These are phyloP conservation scores for Scophthalmus maximus DNA, from an alignment of 2,113 vertebrate genomes.

Conservation along the genomic window DNA sequence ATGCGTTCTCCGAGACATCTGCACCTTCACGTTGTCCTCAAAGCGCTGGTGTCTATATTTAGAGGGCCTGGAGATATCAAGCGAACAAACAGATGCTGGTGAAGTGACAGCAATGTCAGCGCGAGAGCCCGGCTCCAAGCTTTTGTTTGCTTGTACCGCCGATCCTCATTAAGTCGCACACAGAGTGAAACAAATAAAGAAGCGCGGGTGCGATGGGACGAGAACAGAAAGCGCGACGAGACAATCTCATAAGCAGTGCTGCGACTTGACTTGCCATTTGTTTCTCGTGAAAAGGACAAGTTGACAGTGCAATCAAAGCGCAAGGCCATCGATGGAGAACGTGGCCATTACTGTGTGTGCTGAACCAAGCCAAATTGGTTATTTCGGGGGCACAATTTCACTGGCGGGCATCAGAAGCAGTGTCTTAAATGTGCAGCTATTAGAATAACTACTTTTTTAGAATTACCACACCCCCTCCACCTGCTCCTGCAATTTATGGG, in stretches of 20 bases:
- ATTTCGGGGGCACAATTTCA: slow-evolving; percentile 29
- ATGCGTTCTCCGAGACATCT: slow-evolving; percentile 9
- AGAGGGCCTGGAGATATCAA: slow-evolving; percentile 18
- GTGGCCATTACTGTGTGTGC: slow-evolving; percentile 28
- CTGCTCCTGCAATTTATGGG: background rate
- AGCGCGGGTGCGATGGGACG: background rate
- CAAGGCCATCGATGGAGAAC: slow-evolving; percentile 22
- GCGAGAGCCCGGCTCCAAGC: slow-evolving; percentile 1
- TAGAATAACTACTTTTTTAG: slow-evolving; percentile 11
- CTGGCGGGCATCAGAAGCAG: slow-evolving; percentile 10
- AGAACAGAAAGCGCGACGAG: background rate
- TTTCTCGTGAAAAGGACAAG: slow-evolving; percentile 29
- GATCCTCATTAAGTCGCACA: slow-evolving; percentile 28
- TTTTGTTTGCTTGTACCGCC: slow-evolving; percentile 35
- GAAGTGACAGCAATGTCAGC: slow-evolving; percentile 41
- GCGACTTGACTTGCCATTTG: slow-evolving; percentile 42
- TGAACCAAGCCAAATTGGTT: slow-evolving; percentile 48
- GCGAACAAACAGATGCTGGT: slow-evolving; percentile 39
- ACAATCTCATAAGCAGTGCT: slow-evolving; percentile 4
- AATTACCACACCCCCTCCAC: background rate
- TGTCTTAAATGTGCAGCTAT: slow-evolving; percentile 12
- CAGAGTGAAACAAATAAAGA: slow-evolving; percentile 23
- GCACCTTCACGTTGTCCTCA: slow-evolving; percentile 16
- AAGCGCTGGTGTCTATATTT: slow-evolving; percentile 16
- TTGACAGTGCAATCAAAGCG: slow-evolving; percentile 62